These are phyloP conservation scores for Medauroidea extradentata DNA, from an alignment of 1,140 invertebrate species.

Conservation along the genomic window DNA sequence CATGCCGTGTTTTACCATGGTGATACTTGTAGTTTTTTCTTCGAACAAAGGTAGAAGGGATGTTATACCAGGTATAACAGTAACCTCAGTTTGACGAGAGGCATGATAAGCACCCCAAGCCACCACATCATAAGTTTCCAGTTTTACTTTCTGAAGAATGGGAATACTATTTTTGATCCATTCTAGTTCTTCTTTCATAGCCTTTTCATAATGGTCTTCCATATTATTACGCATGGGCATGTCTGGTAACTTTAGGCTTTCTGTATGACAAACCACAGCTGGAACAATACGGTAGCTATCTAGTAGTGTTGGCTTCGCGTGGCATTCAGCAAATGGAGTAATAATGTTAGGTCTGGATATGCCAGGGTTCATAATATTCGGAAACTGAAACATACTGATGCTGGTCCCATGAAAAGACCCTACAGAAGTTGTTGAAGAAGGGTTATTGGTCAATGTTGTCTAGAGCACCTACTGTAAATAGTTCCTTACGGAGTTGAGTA, in stretches of 20 bases:
- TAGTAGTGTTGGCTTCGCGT: slow-evolving; percentile 4
- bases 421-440: too few species aligned
- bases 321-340: neutral
- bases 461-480: too few species aligned
- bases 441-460: too few species aligned
- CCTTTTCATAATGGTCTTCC: neutral
- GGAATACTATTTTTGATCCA: too few species aligned
- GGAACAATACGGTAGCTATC: slow-evolving; percentile 8
- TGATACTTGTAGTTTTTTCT: slow-evolving; percentile 9
- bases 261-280: slow-evolving; percentile 7
- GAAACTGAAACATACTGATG: slow-evolving; percentile 27
- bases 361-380: slow-evolving; percentile 1
- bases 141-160: too few species aligned
- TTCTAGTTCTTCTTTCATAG: too few species aligned
- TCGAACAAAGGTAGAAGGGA: slow-evolving; percentile 16
- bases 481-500: too few species aligned
- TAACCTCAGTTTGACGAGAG: neutral
- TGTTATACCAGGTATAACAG: slow-evolving; percentile 2
- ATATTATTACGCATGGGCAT: too few species aligned
- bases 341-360: neutral
- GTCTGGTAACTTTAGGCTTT: neutral
- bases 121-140: too few species aligned
- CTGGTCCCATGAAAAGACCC: slow-evolving; percentile 25
- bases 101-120: slow-evolving; percentile 7
- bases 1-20: slow-evolving; percentile 20